A percentile compares a stretch with the other conserved stretches of the same genome.
phyloP scores from a whole-genome alignment of 1,140 invertebrate genomes.

The Brachionus rubens region DNA sequence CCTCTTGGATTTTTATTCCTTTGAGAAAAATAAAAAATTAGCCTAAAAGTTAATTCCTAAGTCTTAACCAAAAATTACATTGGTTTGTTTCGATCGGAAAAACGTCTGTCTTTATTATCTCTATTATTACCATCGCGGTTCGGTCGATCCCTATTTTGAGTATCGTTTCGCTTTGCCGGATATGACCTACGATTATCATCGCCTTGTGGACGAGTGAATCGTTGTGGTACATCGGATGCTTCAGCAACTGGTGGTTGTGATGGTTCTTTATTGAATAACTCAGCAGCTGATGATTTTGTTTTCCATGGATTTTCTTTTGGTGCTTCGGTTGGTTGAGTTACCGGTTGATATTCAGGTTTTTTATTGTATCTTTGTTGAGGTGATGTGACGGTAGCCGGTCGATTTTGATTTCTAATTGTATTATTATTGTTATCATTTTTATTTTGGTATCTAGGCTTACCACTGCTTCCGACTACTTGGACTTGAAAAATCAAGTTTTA shows the following conservation, averaged over 20 bases:
- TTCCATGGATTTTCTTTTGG: neutral
- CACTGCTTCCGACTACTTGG: neutral
- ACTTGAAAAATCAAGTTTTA: neutral
- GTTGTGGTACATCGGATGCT: neutral
- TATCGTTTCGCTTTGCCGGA: neutral
- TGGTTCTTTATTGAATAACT: neutral
- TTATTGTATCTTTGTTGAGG: neutral
- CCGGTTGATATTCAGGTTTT: neutral
- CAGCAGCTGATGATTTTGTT: neutral
- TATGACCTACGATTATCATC: conserved; percentile 3
- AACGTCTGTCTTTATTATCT: conserved; percentile 31
- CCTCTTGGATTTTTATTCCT: conserved; percentile 30
- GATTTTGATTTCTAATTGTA: conserved; percentile 26
- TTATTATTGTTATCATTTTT: conserved; percentile 42
- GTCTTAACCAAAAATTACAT: neutral
- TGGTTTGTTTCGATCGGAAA: neutral
- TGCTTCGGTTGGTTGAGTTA: neutral
- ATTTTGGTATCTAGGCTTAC: conserved; percentile 1
- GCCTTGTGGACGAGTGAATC: neutral
- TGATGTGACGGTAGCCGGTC: neutral
- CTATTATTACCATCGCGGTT: neutral
- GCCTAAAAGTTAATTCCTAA: neutral
- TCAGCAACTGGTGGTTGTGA: neutral
- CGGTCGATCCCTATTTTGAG: neutral
- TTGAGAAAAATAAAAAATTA: neutral